These are phyloP conservation scores for Alethe diademata DNA, from an alignment of 2,113 vertebrate genomes.

Conservation along the genomic window DNA sequence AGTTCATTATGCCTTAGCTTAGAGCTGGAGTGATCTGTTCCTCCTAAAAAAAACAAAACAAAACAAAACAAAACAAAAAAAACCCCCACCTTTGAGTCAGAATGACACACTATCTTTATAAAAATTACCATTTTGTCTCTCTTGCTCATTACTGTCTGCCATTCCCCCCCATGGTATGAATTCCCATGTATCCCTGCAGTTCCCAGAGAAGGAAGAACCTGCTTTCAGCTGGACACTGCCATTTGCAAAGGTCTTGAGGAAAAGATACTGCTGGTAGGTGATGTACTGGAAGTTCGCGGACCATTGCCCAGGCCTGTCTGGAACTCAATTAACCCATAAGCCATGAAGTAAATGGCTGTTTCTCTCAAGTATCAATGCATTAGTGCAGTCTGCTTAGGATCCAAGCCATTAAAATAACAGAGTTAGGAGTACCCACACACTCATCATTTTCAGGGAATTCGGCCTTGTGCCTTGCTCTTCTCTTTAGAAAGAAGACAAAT, in stretches of 20 bases:
- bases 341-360: constrained; percentile 67
- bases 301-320: background rate
- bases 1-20: background rate
- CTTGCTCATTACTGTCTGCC: background rate
- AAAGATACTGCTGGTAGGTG: background rate
- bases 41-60: background rate
- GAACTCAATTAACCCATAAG: constrained; percentile 58
- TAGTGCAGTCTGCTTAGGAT: constrained; percentile 46
- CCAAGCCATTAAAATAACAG: constrained; percentile 54
- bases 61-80: rapidly evolving
- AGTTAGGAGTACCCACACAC: background rate
- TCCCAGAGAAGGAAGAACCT: background rate
- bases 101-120: background rate
- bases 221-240: background rate
- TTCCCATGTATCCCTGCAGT: background rate
- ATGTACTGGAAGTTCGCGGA: constrained; percentile 18
- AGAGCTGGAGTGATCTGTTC: background rate
- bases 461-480: background rate
- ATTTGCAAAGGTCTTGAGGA: background rate
- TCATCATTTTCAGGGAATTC: constrained; percentile 13
- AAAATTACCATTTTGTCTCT: background rate
- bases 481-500: background rate
- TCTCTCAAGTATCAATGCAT: constrained; percentile 59
- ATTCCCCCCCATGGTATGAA: background rate
- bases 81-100: background rate